A percentile compares a stretch with the other conserved stretches of the same genome.
Evolutionary conservation across 2,113 vertebrate genomes (phyloP).

Genomic region (Notarius lentiginosus): DNA sequence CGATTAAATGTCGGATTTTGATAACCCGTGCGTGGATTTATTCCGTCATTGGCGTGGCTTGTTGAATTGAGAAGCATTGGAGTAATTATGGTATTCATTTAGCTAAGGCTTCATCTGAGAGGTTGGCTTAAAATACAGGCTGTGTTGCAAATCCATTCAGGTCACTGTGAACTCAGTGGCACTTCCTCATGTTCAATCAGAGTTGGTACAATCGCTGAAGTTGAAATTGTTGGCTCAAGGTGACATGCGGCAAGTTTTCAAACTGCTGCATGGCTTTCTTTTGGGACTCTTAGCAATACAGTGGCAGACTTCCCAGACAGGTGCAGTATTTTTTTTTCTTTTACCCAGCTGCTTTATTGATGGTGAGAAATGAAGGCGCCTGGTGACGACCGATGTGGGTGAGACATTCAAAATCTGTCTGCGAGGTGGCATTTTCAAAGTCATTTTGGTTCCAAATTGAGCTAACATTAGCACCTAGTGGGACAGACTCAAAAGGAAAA

Average conservation of each 20-base stretch:
- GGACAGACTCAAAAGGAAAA: neutral
- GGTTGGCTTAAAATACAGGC: constrained; percentile 31
- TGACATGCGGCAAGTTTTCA: neutral
- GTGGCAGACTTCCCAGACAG: constrained; percentile 15
- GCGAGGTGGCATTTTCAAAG: neutral
- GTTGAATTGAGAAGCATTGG: constrained; percentile 42
- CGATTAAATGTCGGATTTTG: constrained; percentile 48
- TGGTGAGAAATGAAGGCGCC: neutral
- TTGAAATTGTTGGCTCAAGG: neutral
- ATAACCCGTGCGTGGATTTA: constrained; percentile 51
- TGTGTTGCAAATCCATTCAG: constrained; percentile 17
- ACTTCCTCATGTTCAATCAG: constrained; percentile 18
- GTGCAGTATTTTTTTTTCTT: neutral
- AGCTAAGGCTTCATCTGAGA: constrained; percentile 20
- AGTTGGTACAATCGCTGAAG: neutral
- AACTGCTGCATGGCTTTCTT: neutral
- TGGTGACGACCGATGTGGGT: neutral
- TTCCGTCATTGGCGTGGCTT: constrained; percentile 41
- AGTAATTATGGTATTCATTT: constrained; percentile 49
- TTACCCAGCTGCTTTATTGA: neutral
- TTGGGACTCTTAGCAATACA: neutral
- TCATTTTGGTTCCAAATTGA: neutral
- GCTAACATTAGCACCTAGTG: neutral
- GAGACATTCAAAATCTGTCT: neutral
- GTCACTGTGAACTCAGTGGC: neutral